Percentiles rank a stretch among this genome's conserved stretches.
These are phyloP conservation scores for Dipodomys merriami DNA, from an alignment of 2,113 vertebrate genomes.

Conservation along the genomic window DNA sequence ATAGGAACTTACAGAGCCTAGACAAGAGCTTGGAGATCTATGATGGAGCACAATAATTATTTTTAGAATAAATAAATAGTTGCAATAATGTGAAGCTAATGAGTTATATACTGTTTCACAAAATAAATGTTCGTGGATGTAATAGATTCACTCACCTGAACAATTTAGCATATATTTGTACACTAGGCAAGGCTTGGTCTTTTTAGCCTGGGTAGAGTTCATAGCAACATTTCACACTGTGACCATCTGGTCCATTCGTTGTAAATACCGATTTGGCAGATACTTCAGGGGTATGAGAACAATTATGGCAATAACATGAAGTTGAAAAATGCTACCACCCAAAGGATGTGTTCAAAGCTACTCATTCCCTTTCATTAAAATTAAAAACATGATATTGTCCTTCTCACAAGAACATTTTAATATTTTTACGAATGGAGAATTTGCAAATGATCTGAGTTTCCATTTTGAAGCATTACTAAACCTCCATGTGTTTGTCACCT, in stretches of 20 bases:
- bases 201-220: slow-evolving; percentile 3
- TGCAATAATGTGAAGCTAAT: neutral
- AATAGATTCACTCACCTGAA: slow-evolving; percentile 16
- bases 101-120: neutral
- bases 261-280: slow-evolving; percentile 69
- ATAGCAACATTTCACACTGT: slow-evolving; percentile 52
- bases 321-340: slow-evolving; percentile 43
- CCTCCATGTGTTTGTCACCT: slow-evolving; percentile 54
- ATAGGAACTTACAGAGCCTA: neutral
- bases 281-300: slow-evolving; percentile 24
- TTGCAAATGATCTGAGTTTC: slow-evolving; percentile 38
- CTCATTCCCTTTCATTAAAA: slow-evolving; percentile 40
- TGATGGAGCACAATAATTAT: neutral
- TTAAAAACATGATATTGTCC: slow-evolving; percentile 20
- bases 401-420: slow-evolving; percentile 21
- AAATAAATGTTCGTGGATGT: slow-evolving; percentile 37
- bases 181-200: neutral
- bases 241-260: slow-evolving; percentile 69
- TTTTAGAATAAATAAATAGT: slow-evolving; percentile 14
- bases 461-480: slow-evolving; percentile 17
- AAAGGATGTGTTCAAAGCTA: slow-evolving; percentile 45
- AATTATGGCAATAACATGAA: slow-evolving; percentile 37
- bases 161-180: neutral
- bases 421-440: slow-evolving; percentile 27
- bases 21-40: neutral